Evolutionary conservation across 2,113 vertebrate species (phyloP).

Genomic region (Eubucco bourcierii): DNA sequence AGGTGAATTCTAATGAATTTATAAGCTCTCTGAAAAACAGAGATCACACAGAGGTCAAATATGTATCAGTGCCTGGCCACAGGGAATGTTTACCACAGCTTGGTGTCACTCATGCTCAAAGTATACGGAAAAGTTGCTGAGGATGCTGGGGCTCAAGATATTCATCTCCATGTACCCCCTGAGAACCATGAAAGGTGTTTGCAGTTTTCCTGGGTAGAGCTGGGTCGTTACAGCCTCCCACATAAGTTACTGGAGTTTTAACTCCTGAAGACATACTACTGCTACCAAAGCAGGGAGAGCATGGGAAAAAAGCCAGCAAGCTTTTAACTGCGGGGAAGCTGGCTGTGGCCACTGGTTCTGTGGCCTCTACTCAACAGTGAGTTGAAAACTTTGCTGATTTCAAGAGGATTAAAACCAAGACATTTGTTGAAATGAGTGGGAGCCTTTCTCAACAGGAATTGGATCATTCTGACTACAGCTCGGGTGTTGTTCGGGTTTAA

Average conservation of each 20-base stretch:
- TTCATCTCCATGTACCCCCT: not conserved
- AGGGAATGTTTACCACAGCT: not conserved
- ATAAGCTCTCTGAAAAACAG: not conserved
- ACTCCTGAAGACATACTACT: not conserved
- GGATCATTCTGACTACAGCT: not conserved
- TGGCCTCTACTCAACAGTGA: not conserved
- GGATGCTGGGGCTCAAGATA: not conserved
- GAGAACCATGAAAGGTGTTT: not conserved
- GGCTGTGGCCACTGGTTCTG: not conserved
- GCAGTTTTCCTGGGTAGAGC: not conserved
- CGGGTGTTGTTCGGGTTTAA: slow-evolving; percentile 15
- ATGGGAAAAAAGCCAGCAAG: not conserved
- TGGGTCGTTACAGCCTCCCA: not conserved
- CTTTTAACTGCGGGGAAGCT: not conserved
- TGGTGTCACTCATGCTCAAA: not conserved
- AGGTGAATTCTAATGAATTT: not conserved
- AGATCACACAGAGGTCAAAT: not conserved
- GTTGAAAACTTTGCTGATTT: not conserved
- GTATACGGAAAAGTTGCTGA: not conserved
- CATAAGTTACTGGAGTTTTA: not conserved
- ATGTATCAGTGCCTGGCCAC: not conserved
- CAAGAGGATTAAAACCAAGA: not conserved
- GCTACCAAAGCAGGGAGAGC: not conserved
- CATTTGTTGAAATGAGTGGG: not conserved
- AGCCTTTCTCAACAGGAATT: not conserved